These are phyloP conservation scores for Holothuria scabra DNA, from an alignment of 53 echinoderm and acorn worm genomes.

Conservation along the genomic window DNA sequence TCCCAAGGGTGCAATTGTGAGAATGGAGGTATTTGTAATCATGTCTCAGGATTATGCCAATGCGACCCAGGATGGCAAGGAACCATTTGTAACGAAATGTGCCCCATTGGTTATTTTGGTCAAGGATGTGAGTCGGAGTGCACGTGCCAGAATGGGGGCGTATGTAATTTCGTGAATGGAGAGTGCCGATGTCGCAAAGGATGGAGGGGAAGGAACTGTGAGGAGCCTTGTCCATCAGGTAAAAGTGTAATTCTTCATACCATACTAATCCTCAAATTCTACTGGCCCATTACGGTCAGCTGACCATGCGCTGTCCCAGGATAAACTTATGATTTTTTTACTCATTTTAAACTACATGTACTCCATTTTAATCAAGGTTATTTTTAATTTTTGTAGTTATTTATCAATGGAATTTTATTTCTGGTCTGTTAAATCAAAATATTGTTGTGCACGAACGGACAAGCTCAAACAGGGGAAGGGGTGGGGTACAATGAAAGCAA, in stretches of 20 bases:
- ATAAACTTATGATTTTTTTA: too few relatives aligned
- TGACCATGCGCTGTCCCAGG: too few relatives aligned
- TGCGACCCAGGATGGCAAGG: conserved; percentile 54
- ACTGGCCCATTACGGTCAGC: not conserved
- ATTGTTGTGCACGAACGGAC: too few relatives aligned
- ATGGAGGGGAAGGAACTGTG: conserved; percentile 62
- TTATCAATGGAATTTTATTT: too few relatives aligned
- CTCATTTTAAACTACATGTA: too few relatives aligned
- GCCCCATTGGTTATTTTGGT: conserved; percentile 67
- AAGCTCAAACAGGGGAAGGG: too few relatives aligned
- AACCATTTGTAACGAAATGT: conserved; percentile 20
- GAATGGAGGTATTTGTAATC: conserved; percentile 58
- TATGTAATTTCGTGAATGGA: conserved; percentile 76
- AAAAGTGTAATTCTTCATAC: conserved; percentile 40
- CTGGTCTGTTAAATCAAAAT: too few relatives aligned
- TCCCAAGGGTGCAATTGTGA: conserved; percentile 58
- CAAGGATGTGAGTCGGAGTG: conserved; percentile 61
- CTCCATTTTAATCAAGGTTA: too few relatives aligned
- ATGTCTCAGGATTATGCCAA: conserved; percentile 30
- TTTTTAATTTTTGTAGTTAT: too few relatives aligned
- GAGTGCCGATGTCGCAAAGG: conserved; percentile 75
- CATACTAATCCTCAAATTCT: conserved; percentile 54
- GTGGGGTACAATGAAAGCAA: too few relatives aligned
- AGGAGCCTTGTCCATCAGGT: conserved; percentile 52
- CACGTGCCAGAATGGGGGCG: conserved; percentile 63